These are phyloP conservation scores for Macrosoma leucophasiata DNA, from an alignment of 2,888 invertebrate species.

Conservation along the genomic window DNA sequence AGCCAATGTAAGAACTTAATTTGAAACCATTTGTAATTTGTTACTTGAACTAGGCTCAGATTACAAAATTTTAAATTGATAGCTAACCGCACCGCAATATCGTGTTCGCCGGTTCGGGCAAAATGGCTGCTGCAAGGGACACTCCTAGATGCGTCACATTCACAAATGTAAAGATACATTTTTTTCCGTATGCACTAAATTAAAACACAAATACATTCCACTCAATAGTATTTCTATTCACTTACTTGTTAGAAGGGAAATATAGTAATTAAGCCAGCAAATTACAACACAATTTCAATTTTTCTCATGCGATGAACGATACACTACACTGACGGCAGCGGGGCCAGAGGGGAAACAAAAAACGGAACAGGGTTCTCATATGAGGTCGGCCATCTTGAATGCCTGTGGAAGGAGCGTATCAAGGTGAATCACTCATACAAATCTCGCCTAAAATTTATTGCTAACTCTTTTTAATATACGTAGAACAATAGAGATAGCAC, in stretches of 20 bases:
- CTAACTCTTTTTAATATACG: slow-evolving; percentile 16
- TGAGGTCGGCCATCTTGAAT: slow-evolving; percentile 55
- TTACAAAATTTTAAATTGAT: slow-evolving; percentile 41
- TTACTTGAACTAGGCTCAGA: slow-evolving; percentile 20
- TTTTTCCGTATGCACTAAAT: slow-evolving; percentile 45
- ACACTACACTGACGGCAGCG: slow-evolving; percentile 74
- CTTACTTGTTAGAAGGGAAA: slow-evolving; percentile 76
- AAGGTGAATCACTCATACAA: no score
- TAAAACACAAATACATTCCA: slow-evolving; percentile 31
- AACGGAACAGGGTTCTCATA: slow-evolving; percentile 74
- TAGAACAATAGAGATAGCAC: slow-evolving; percentile 23
- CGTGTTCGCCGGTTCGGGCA: slow-evolving; percentile 74
- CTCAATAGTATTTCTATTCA: slow-evolving; percentile 52
- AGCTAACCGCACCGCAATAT: slow-evolving; percentile 64
- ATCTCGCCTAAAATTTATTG: slow-evolving; percentile 10
- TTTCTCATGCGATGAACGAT: slow-evolving; percentile 75
- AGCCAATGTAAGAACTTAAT: slow-evolving; percentile 6
- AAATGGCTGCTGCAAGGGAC: slow-evolving; percentile 76
- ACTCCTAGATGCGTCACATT: slow-evolving; percentile 79
- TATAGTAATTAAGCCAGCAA: slow-evolving; percentile 73
- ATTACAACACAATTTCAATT: slow-evolving; percentile 71
- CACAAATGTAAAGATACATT: slow-evolving; percentile 49
- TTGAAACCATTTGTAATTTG: slow-evolving; percentile 10
- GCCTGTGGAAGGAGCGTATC: no score
- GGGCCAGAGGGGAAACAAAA: slow-evolving; percentile 74